Conservation (phyloP, 2,113 vertebrate species). For the Choloepus hoffmanni region DNA sequence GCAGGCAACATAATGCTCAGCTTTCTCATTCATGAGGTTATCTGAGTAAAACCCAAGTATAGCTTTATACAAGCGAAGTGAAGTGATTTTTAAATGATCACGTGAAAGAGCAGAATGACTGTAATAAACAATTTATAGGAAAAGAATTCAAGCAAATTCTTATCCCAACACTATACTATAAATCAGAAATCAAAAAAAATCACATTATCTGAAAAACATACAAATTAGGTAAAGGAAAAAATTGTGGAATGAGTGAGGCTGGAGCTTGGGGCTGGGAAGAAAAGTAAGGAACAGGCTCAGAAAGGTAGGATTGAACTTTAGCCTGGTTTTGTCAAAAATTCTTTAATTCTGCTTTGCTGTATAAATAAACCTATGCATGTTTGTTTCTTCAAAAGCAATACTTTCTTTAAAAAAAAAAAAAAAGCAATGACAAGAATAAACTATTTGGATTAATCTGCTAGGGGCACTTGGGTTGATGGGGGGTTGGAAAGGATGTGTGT, state of each 20-base stretch:
- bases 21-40: neutral
- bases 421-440: neutral
- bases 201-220: neutral
- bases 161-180: constrained; percentile 35
- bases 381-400: constrained; percentile 8
- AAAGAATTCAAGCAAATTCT: constrained; percentile 43
- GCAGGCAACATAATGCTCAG: neutral
- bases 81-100: constrained; percentile 44
- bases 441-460: neutral
- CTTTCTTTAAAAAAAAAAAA: neutral
- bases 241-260: neutral
- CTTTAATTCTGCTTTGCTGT: neutral
- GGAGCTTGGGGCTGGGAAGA: neutral
- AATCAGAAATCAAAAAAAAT: neutral
- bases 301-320: neutral
- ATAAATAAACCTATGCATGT: neutral
- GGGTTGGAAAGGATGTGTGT: neutral
- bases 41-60: neutral
- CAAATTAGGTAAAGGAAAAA: neutral
- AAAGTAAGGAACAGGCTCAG: neutral
- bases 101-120: neutral
- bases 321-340: neutral
- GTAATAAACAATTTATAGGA: constrained; percentile 50
- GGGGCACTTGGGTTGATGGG: neutral
- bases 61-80: neutral